These are phyloP conservation scores for Athalia circularis DNA, from an alignment of 2,888 invertebrate genomes.

Conservation along the genomic window DNA sequence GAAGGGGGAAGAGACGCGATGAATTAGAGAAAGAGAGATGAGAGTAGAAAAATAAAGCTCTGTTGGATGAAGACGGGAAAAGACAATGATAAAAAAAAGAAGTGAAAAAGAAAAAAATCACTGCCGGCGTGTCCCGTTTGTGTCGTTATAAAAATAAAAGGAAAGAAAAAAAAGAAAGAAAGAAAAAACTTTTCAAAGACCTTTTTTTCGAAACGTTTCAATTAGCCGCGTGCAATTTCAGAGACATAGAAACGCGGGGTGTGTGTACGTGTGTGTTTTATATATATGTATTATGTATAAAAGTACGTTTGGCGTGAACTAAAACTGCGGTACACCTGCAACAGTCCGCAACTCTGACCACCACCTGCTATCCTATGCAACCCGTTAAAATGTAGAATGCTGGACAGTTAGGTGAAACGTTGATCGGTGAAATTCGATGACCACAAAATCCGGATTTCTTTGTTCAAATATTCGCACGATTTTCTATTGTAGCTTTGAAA, in stretches of 20 bases:
- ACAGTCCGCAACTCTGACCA: no score
- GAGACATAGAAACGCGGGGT: background rate
- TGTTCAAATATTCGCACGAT: background rate
- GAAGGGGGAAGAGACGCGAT: background rate
- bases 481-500: background rate
- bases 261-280: background rate
- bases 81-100: background rate
- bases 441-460: background rate
- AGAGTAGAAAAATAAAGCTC: no score
- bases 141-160: constrained; percentile 11
- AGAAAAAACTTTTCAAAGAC: background rate
- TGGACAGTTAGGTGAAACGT: no score
- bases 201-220: constrained; percentile 19
- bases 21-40: background rate
- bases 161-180: background rate
- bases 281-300: no score
- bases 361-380: no score
- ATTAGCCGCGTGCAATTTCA: background rate
- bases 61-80: no score
- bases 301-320: no score
- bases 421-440: no score
- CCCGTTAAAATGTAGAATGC: no score
- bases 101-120: background rate
- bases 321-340: no score
- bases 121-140: background rate